Evolutionary conservation across 2,888 invertebrate species (phyloP), one percentile per base, ranked within the genome.

Genomic region (Pristionchus fissidentatus): DNA sequence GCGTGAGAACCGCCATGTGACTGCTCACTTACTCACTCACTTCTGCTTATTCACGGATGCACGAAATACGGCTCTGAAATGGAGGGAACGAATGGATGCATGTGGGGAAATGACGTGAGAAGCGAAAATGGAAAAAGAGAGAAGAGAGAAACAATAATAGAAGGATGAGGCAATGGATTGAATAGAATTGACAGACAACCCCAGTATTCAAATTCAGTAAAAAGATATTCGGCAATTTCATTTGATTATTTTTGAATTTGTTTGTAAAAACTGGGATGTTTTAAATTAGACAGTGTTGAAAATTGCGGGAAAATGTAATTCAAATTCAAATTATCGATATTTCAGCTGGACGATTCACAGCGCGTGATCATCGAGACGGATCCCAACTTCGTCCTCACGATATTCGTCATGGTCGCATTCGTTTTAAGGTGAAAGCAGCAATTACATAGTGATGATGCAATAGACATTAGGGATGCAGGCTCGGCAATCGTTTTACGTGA

Each of bases 341-440:
- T 91, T 83, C 87, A 95, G 91, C 95, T 96, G 83, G 96, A 97
- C 88, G 91, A 92, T 85, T 97, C 93, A 96, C 97, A 94, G 96
- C 96, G 94, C 96, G 96, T 93, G 96, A 96, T 89, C 96, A 96
- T 70, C 93, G 95, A 97, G 87, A 95, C 96, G 89, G 97, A 97
- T 93, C 97, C 97, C 87, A 96, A 96, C 94, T 97, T 98, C 94
- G 95, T 96, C 93, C 97, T 97, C 95, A 97, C 97, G 92, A 97
- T 98, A 93, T 95, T 97, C 90, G 95, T 98, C 91, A 96, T 97
- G 88, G 94, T 96, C 90, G 94, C 96, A 84, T 98, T 97, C 94
- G 96, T 96, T 95, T 94, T 97, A 87, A 96, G 97, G 90, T 98
- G 98, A 98, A n/a, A n/a, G n/a, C n/a, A n/a, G n/a, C n/a, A n/a